A percentile compares a stretch with the other conserved stretches of the same genome.
Conservation (phyloP, 2,888 invertebrate genomes). For the Melangyna quadrimaculata region DNA sequence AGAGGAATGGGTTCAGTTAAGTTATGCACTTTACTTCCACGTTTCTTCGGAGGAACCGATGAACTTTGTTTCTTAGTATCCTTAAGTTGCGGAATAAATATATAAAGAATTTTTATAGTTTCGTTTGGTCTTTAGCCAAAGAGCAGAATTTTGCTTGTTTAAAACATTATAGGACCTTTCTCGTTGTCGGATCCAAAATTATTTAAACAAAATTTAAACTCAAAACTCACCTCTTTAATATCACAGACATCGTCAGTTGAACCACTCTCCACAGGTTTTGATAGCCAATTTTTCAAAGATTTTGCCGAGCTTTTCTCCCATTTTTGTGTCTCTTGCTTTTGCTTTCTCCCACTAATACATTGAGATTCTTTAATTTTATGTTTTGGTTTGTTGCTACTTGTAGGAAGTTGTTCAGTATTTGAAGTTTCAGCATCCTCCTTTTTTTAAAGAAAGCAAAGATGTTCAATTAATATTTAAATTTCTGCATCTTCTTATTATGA, state of each 20-base stretch:
- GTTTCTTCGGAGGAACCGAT: constrained; percentile 36
- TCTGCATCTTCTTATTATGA: too few relatives aligned
- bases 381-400: not conserved
- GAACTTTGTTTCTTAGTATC: not conserved
- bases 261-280: not conserved
- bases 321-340: constrained; percentile 1
- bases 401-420: not conserved
- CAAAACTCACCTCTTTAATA: not conserved
- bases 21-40: not conserved
- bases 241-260: not conserved
- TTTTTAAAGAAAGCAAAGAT: too few relatives aligned
- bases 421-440: constrained; percentile 12
- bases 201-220: not conserved
- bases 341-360: not conserved
- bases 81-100: not conserved
- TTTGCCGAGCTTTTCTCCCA: constrained; percentile 46
- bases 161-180: too few relatives aligned
- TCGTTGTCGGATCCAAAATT: not conserved
- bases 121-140: too few relatives aligned
- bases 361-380: constrained; percentile 12
- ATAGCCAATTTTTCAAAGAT: constrained; percentile 49
- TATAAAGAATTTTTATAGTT: not conserved
- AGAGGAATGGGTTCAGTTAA: not conserved
- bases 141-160: too few relatives aligned
- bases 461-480: too few relatives aligned